These are phyloP conservation scores for Datnioides undecimradiatus DNA, from an alignment of 2,113 vertebrate species.

Conservation along the genomic window DNA sequence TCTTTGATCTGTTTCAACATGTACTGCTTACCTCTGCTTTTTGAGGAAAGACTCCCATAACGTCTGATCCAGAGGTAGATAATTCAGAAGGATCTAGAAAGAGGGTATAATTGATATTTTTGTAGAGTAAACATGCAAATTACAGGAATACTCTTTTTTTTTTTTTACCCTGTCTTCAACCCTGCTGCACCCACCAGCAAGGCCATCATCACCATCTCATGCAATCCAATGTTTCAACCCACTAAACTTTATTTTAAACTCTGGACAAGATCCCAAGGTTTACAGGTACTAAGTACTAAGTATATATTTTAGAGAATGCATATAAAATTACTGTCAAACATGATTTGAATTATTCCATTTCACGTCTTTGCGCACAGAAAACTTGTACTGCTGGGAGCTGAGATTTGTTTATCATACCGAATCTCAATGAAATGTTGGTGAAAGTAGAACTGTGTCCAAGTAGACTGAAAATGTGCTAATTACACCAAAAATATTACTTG, in stretches of 20 bases:
- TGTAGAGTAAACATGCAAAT: background rate
- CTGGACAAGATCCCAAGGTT: background rate
- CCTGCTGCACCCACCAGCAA: background rate
- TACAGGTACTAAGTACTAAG: background rate
- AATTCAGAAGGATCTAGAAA: conserved; percentile 94
- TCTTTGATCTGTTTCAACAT: background rate
- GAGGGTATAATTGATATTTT: background rate
- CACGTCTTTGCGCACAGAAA: background rate
- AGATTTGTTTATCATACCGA: background rate
- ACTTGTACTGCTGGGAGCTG: background rate
- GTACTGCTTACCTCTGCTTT: conserved; percentile 90
- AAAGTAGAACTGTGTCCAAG: background rate
- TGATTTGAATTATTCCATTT: background rate
- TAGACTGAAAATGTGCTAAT: background rate
- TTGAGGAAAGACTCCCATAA: conserved; percentile 92
- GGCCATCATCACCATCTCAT: background rate
- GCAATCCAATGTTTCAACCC: background rate
- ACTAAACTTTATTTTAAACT: background rate
- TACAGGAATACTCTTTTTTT: no score
- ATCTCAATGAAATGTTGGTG: background rate
- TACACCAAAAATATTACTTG: no score
- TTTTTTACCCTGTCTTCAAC: background rate
- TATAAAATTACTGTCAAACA: no score
- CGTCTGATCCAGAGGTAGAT: conserved; percentile 91
- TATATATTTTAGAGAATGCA: background rate